These are phyloP conservation scores for Phoxinus dragarum DNA, from an alignment of 2,797 vertebrate genomes.

Conservation along the genomic window DNA sequence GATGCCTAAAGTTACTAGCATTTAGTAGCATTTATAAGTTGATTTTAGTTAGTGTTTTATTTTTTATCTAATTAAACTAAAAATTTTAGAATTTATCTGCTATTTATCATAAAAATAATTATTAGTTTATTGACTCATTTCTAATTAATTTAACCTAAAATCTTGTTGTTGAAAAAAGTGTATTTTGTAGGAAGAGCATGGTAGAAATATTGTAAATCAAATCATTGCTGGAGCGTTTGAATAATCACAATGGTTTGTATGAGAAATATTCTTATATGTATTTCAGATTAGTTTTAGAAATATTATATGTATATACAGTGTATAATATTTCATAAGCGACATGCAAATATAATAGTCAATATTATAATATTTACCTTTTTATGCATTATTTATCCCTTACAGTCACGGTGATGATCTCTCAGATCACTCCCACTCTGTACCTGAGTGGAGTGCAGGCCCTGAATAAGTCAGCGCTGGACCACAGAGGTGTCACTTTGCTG, in stretches of 20 bases:
- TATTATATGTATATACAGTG: not conserved
- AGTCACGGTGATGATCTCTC: conserved; percentile 67
- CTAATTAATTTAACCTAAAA: no score
- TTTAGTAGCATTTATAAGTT: not conserved
- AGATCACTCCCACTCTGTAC: conserved; percentile 68
- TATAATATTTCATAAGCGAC: not conserved
- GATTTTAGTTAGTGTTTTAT: not conserved
- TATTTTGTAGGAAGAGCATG: no score
- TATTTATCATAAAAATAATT: not conserved
- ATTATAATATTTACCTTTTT: not conserved
- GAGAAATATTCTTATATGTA: no score
- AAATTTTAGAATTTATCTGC: not conserved
- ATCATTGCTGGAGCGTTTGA: no score
- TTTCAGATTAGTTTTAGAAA: no score
- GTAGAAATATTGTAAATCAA: no score
- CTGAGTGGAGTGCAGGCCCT: conserved; percentile 70
- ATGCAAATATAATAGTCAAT: not conserved
- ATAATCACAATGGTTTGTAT: not conserved
- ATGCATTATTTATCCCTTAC: conserved; percentile 4
- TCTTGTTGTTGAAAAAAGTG: no score
- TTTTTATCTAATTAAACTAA: not conserved
- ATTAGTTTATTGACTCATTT: not conserved
- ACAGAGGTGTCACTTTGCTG: conserved; percentile 72
- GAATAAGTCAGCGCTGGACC: conserved; percentile 59
- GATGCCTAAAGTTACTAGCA: no score